A percentile compares a stretch with the other conserved stretches of the same genome.
Evolutionary conservation across 2,797 vertebrate genomes (phyloP).

Genomic region (Todus mexicanus): DNA sequence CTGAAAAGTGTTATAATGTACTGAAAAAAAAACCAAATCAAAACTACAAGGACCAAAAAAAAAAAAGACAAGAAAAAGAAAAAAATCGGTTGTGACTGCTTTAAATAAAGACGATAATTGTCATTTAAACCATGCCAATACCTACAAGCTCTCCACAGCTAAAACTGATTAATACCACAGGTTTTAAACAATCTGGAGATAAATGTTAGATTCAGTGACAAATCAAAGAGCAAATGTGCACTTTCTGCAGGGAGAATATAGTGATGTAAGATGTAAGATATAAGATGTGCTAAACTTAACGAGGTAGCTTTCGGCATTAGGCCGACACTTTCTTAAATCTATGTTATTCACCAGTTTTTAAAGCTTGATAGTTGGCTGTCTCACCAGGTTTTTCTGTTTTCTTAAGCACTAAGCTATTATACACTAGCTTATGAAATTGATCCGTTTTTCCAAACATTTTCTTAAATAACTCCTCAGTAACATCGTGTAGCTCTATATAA

Average conservation of each 20-base stretch:
- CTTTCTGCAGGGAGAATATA: background rate
- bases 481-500: background rate
- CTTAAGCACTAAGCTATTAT: background rate
- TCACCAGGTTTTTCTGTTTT: background rate
- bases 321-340: background rate
- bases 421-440: background rate
- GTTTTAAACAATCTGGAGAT: background rate
- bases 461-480: background rate
- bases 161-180: background rate
- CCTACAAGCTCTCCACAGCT: background rate
- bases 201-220: background rate
- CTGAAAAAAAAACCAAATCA: background rate
- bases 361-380: background rate
- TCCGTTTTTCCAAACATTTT: background rate
- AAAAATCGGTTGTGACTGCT: background rate
- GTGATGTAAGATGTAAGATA: background rate
- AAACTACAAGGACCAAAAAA: background rate
- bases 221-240: background rate
- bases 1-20: background rate
- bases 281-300: background rate
- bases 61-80: background rate
- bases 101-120: background rate
- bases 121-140: background rate
- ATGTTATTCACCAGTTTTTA: background rate
- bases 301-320: background rate